Evolutionary conservation across 2,797 vertebrate genomes (phyloP), one percentile per base, ranked within the genome.

Genomic region (Gobio occitaniae): DNA sequence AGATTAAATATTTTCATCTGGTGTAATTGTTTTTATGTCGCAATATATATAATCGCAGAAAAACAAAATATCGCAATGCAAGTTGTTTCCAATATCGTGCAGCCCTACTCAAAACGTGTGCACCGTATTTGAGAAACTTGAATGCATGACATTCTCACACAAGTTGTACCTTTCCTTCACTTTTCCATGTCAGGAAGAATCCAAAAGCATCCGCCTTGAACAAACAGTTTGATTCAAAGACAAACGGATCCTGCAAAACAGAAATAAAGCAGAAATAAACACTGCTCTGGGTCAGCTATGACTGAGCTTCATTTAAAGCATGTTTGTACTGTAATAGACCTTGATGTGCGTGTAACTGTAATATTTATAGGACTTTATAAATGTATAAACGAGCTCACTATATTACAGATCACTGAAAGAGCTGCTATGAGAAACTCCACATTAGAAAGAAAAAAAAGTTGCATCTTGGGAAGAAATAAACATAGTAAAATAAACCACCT

Each of bases 121-220:
- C 41, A 44, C 41, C 9, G 8, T 44, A 44, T 44, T 10, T 44
- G 41, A 44, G 4, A 63, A 63, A 63, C 61, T 15, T 29, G 12
- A 29, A 63, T 47, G n/a, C 54, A 38, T 38, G 2, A 54, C 3
- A 21, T 15, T 70, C 56, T 80, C 76, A 52, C 41, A 68, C 12
- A 61, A n/a, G 12, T 68, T 56, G 52, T 96, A 99, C 98, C 98
- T 99, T 99, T 95, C 97, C 98, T 93, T 99, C 98, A 84, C 96
- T 99, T 93, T 97, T 99, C 98, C 98, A 99, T 50, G 96, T 97
- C 89, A 99, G 95, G 92, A 99, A 99, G 91, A 99, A 99, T 29
- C 97, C 98, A 89, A 95, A 98, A 91, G 98, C 97, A 76, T 99
- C 98, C 90, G 98, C 98, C 91, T 93, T 97, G 93, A 99, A 96